Conservation (phyloP, 37 sponge, comb jelly and placozoan genomes). For the Lycopodina hypogea region DNA sequence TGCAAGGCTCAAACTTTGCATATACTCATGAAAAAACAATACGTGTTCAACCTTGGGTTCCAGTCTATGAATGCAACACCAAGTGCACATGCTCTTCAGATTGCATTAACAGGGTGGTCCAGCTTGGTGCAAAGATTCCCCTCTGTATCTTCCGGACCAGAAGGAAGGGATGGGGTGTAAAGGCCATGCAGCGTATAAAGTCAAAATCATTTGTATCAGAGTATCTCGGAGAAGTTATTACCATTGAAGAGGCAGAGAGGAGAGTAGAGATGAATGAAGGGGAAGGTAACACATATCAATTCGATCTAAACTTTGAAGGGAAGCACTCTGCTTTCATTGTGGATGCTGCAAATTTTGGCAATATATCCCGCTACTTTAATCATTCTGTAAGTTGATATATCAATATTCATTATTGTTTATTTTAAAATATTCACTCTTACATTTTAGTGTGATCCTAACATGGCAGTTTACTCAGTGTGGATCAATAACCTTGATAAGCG, state of each 20-base stretch:
- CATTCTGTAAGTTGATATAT: conserved; percentile 90
- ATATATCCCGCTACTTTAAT: conserved; percentile 86
- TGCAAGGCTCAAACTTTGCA: conserved; percentile 40
- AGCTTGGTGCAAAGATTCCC: conserved; percentile 61
- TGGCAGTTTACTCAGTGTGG: conserved; percentile 81
- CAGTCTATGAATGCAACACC: conserved; percentile 86
- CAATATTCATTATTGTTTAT: no score
- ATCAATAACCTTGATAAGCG: conserved; percentile 69
- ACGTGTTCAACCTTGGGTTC: conserved; percentile 10
- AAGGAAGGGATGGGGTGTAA: conserved; percentile 84
- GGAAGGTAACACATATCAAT: conserved; percentile 80
- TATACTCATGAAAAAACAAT: conserved; percentile 54
- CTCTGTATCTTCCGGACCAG: conserved; percentile 79
- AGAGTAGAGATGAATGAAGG: conserved; percentile 58
- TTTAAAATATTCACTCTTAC: not conserved
- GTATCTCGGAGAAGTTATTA: conserved; percentile 91
- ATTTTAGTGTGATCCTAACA: conserved; percentile 86
- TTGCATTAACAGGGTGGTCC: conserved; percentile 84
- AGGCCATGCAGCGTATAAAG: conserved; percentile 46
- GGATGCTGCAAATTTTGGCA: conserved; percentile 85
- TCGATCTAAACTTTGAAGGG: conserved; percentile 85
- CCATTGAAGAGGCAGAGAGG: conserved; percentile 79
- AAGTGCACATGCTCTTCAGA: conserved; percentile 66
- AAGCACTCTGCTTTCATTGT: conserved; percentile 66
- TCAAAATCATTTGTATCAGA: conserved; percentile 76